Conservation (phyloP, 1,140 invertebrate species). For the Ostrea denselamellosa region DNA sequence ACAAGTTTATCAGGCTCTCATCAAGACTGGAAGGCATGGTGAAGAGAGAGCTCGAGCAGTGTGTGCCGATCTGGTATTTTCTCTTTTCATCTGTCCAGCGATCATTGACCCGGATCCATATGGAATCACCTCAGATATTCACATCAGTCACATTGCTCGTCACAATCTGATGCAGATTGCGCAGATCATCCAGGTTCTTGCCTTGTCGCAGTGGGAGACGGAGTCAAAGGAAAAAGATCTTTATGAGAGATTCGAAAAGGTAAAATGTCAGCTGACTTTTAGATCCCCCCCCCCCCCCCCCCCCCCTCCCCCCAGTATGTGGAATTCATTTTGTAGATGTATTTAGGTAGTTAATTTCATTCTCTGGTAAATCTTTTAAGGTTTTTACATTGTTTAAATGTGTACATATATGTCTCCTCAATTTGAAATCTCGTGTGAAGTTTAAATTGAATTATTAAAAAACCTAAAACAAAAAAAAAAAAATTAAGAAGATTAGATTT, state of each 20-base stretch:
- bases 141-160: constrained; percentile 92
- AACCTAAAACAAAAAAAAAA: too few species aligned
- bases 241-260: constrained; percentile 88
- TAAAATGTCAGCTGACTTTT: constrained; percentile 54
- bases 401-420: background rate
- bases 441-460: too few species aligned
- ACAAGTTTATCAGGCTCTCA: constrained; percentile 81
- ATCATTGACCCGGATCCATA: constrained; percentile 97
- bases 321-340: background rate
- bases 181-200: constrained; percentile 94
- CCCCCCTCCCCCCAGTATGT: too few species aligned
- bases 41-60: constrained; percentile 81
- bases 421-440: too few species aligned
- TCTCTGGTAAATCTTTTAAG: background rate
- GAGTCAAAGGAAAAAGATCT: constrained; percentile 87
- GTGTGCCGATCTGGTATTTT: constrained; percentile 95
- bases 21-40: constrained; percentile 82
- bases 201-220: constrained; percentile 89
- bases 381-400: background rate
- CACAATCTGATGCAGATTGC: constrained; percentile 88
- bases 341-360: background rate
- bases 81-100: constrained; percentile 96
- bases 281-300: too few species aligned
- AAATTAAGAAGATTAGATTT: too few species aligned
- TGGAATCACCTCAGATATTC: constrained; percentile 93